Conservation (phyloP, 2,797 vertebrate species). For the Pipistrellus pygmaeus region DNA sequence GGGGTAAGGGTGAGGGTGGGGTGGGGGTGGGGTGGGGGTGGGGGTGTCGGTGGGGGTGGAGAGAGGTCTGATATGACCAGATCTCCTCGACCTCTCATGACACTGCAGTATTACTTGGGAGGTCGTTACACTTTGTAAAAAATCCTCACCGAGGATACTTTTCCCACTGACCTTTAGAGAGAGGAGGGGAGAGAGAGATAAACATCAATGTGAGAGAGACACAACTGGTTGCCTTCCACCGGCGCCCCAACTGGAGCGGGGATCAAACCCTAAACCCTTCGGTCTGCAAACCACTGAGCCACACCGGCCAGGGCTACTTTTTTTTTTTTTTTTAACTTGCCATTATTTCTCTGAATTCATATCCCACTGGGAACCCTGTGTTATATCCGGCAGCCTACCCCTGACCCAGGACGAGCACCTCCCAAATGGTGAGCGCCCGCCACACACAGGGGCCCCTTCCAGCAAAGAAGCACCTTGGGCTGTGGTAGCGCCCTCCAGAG, state of each 20-base stretch:
- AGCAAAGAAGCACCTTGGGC: background rate
- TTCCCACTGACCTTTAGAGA: too few species aligned
- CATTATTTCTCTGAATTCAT: background rate
- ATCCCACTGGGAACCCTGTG: background rate
- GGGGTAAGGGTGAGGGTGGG: too few species aligned
- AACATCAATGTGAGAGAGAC: too few species aligned
- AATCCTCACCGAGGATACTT: background rate
- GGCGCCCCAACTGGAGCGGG: too few species aligned
- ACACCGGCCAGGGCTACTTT: too few species aligned
- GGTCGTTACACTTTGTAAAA: background rate
- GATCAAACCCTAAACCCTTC: too few species aligned
- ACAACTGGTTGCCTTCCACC: too few species aligned
- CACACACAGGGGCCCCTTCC: background rate
- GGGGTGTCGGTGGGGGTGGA: accelerated
- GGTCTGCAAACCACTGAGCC: too few species aligned
- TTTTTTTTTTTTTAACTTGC: too few species aligned
- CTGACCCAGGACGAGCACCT: background rate
- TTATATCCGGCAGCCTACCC: background rate
- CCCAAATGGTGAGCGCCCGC: background rate
- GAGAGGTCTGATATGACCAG: background rate
- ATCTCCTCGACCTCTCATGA: background rate
- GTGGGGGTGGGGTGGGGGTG: too few species aligned
- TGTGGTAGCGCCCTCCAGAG: background rate
- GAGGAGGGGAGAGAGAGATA: too few species aligned
- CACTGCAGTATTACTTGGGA: background rate